A percentile compares a stretch with the other conserved stretches of the same genome.
Conservation (phyloP, 2,797 vertebrate species). For the Labeo calbasu region DNA sequence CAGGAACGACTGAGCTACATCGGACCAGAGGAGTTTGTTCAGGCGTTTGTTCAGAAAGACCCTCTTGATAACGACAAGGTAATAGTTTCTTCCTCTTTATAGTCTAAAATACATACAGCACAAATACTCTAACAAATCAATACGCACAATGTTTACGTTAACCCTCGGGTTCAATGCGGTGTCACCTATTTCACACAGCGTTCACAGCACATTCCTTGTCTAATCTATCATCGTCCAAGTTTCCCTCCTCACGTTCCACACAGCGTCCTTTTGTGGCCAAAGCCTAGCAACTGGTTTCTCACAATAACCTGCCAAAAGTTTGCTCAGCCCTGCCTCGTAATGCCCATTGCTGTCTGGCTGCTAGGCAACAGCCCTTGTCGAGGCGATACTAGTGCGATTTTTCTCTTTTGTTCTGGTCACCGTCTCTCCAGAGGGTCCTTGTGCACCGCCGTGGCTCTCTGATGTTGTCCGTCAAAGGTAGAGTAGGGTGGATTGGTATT, state of each 20-base stretch:
- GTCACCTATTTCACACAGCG: constrained; percentile 58
- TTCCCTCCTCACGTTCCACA: constrained; percentile 63
- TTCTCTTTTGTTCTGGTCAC: constrained; percentile 61
- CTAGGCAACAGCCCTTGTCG: constrained; percentile 71
- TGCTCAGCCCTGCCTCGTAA: constrained; percentile 53
- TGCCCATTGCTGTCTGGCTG: constrained; percentile 65
- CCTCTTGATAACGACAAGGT: constrained; percentile 92
- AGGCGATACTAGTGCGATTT: constrained; percentile 54
- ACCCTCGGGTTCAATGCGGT: constrained; percentile 56
- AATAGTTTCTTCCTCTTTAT: constrained; percentile 47
- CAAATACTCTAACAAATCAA: constrained; percentile 52
- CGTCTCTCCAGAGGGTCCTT: constrained; percentile 32
- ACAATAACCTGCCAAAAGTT: constrained; percentile 59
- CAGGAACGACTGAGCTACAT: constrained; percentile 95
- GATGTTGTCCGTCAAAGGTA: constrained; percentile 57
- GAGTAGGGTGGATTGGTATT: constrained; percentile 54
- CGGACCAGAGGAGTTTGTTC: constrained; percentile 94
- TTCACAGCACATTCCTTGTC: constrained; percentile 48
- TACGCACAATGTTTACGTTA: constrained; percentile 55
- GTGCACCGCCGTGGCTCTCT: constrained; percentile 26
- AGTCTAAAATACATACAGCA: constrained; percentile 23
- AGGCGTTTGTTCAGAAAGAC: constrained; percentile 91
- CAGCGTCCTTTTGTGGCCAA: constrained; percentile 60
- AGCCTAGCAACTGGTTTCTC: constrained; percentile 70
- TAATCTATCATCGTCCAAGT: constrained; percentile 48